Evolutionary conservation across 1,140 invertebrate genomes (phyloP).

Genomic region (Agrypnia vestita): DNA sequence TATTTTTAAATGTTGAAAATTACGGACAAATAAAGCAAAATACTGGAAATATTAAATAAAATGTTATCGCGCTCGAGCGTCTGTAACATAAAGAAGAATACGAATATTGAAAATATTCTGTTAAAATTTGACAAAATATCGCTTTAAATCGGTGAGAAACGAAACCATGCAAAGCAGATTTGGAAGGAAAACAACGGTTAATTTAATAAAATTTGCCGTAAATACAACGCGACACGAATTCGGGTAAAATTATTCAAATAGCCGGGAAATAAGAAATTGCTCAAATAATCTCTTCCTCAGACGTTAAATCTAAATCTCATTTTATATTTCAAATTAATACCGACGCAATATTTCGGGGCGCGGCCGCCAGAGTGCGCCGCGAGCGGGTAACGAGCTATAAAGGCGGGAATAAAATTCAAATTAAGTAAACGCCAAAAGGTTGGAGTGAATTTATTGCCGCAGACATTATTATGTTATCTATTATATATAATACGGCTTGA

Average conservation of each 20-base stretch:
- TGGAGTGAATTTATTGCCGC: constrained; percentile 59
- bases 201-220: constrained; percentile 27
- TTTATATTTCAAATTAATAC: constrained; percentile 56
- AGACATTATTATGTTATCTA: constrained; percentile 59
- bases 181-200: constrained; percentile 3
- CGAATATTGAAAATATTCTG: too few species aligned
- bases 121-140: neutral
- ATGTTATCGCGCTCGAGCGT: too few species aligned
- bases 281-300: constrained; percentile 48
- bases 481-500: constrained; percentile 4
- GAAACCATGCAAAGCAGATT: constrained; percentile 15
- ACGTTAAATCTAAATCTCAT: constrained; percentile 56
- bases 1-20: too few species aligned
- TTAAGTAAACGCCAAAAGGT: constrained; percentile 61
- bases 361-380: constrained; percentile 37
- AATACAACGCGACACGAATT: constrained; percentile 20
- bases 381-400: constrained; percentile 58
- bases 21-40: too few species aligned
- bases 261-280: constrained; percentile 40
- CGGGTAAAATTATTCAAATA: constrained; percentile 37
- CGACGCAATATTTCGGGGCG: constrained; percentile 44
- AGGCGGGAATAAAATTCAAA: constrained; percentile 62
- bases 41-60: too few species aligned
- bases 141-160: neutral
- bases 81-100: too few species aligned